Base-by-base conservation (phyloP, 2,888 invertebrate genomes). In the Loripinus fragilis region DNA sequence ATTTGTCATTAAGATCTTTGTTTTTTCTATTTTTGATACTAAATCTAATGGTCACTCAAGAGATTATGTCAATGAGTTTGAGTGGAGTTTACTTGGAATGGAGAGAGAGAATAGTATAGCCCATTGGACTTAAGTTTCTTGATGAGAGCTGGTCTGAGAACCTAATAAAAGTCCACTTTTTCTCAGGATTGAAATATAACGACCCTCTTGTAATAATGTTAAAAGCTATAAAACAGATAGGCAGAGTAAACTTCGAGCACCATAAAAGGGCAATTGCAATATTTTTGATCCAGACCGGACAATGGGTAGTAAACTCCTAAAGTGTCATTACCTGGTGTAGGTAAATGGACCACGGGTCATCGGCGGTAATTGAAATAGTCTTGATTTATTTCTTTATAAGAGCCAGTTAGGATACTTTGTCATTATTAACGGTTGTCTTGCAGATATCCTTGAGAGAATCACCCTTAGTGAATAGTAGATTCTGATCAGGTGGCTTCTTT, bases 351-450 rank as follows among this genome's bases (percentile, higher is more conserved):
- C n/a, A 60, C 12, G 60, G 60, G 60, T 33, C 33, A 60, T 60
- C 23, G 60, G 60, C 60, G 8, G 28, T 60, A 60, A 60, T 60
- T 60, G 60, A 60, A 60, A 60, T 60, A 60, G 60, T 33, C 60
- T 20, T 30, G 33, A 60, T 60, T 60, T 60, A 60, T 60, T 30
- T 60, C 17, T 60, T 60, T 60, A 60, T 60, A 60, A 60, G 60
- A 60, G 60, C 1, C 2, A 33, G 60, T 30, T n/a, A 10, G 33
- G 33, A 17, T 20, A 33, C 33, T 60, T 10, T 60, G 28, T 60
- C 60, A 60, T 60, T 60, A 60, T 33, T 20, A 60, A 33, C 38
- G 12, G 38, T 38, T 38, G 38, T 38, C 38, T 38, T n/a, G n/a
- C n/a, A n/a, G n/a, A n/a, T n/a, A n/a, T n/a, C n/a, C n/a, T n/a